Evolutionary conservation across 2,797 vertebrate genomes (phyloP).

Genomic region (Cottoperca gobio): DNA sequence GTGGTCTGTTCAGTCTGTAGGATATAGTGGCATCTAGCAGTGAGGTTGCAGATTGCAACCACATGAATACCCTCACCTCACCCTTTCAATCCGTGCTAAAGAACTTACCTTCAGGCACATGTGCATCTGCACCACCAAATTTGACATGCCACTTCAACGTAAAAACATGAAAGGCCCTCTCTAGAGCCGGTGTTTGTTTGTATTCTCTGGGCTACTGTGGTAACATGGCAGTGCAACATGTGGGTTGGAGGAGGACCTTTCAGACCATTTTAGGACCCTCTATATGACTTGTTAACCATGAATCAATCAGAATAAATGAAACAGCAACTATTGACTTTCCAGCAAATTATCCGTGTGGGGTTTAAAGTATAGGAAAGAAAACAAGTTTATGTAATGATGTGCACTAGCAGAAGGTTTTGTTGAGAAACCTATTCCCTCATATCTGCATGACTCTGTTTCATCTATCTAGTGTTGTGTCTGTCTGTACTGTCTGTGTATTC

Average conservation of each 20-base stretch:
- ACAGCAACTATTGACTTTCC: slow-evolving; percentile 44
- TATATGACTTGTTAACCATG: slow-evolving; percentile 40
- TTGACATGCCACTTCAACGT: too few relatives aligned
- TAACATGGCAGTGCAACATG: too few relatives aligned
- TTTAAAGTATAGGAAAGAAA: slow-evolving; percentile 41
- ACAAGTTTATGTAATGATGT: slow-evolving; percentile 36
- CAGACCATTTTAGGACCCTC: background rate
- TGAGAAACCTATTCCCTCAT: slow-evolving; percentile 53
- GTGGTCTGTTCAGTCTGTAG: slow-evolving; percentile 19
- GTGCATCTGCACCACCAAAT: too few relatives aligned
- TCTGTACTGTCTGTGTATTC: slow-evolving; percentile 41
- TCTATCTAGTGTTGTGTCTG: slow-evolving; percentile 53
- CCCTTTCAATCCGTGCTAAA: too few relatives aligned
- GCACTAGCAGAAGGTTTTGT: slow-evolving; percentile 37
- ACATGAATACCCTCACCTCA: too few relatives aligned
- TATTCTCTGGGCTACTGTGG: too few relatives aligned
- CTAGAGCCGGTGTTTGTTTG: too few relatives aligned
- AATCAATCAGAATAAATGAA: slow-evolving; percentile 56
- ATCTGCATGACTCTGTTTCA: slow-evolving; percentile 51
- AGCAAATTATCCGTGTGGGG: slow-evolving; percentile 40
- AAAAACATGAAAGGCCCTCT: too few relatives aligned
- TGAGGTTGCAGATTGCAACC: too few relatives aligned
- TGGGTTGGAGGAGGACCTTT: too few relatives aligned
- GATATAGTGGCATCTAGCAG: too few relatives aligned
- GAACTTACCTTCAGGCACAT: too few relatives aligned